A percentile compares a stretch with the other conserved stretches of the same genome.
These are phyloP conservation scores for Edolisoma coerulescens DNA, from an alignment of 2,113 vertebrate genomes.

Conservation along the genomic window DNA sequence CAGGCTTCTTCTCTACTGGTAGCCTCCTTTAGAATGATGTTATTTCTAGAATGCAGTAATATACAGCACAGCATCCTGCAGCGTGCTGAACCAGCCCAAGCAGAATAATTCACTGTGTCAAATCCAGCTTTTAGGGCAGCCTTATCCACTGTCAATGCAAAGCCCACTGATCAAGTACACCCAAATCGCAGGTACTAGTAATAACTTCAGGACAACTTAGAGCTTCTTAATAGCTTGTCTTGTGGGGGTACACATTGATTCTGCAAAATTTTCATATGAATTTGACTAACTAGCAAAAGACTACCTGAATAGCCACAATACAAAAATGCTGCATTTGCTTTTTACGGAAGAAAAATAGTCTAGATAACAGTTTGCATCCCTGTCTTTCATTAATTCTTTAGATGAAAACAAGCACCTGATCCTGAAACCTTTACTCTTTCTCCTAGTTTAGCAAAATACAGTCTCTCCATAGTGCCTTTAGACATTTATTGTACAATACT, in stretches of 20 bases:
- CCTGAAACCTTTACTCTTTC: neutral
- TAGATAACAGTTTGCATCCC: neutral
- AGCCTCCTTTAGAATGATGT: neutral
- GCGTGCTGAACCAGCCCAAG: neutral
- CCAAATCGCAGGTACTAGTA: neutral
- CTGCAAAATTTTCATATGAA: neutral
- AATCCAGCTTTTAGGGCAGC: neutral
- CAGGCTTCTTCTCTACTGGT: neutral
- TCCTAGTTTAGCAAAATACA: neutral
- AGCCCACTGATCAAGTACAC: neutral
- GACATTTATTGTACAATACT: neutral
- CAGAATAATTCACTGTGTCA: neutral
- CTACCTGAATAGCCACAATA: neutral
- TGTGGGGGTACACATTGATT: rapidly evolving
- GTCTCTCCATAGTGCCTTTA: neutral
- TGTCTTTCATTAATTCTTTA: neutral
- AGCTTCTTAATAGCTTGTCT: neutral
- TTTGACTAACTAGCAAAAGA: neutral
- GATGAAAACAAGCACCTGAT: neutral
- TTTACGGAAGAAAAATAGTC: neutral
- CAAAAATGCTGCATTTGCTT: neutral
- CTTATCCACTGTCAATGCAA: neutral
- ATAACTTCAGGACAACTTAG: neutral
- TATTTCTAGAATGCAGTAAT: neutral
- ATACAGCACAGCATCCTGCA: neutral